Percentiles rank a stretch among this genome's conserved stretches.
These are phyloP conservation scores for Crepidodera aurea DNA, from an alignment of 2,888 invertebrate genomes.

Conservation along the genomic window DNA sequence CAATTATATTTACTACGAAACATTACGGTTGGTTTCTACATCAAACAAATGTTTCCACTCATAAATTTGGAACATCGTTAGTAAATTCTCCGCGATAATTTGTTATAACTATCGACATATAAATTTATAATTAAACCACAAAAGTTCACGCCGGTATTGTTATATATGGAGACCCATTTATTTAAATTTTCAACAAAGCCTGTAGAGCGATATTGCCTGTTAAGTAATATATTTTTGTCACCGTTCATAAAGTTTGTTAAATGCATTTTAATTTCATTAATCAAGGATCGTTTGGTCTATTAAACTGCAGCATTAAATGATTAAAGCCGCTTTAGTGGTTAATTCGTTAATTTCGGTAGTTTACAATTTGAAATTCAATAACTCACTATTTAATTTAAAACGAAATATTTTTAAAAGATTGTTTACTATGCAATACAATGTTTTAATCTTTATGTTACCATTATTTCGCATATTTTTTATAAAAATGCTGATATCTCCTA, in stretches of 20 bases:
- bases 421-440: too few relatives aligned
- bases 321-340: too few relatives aligned
- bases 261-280: conserved; percentile 4
- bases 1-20: conserved; percentile 1
- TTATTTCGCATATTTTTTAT: too few relatives aligned
- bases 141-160: conserved; percentile 1
- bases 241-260: background rate
- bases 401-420: too few relatives aligned
- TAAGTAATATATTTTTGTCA: conserved; percentile 11
- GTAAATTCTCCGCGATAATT: background rate
- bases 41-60: conserved; percentile 4
- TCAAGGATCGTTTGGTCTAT: conserved; percentile 1
- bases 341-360: too few relatives aligned
- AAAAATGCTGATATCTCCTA: too few relatives aligned
- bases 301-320: background rate
- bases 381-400: too few relatives aligned
- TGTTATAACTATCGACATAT: background rate
- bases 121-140: background rate
- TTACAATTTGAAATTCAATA: too few relatives aligned
- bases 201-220: background rate
- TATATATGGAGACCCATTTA: background rate
- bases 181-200: conserved; percentile 4
- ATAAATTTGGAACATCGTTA: background rate
- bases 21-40: background rate
- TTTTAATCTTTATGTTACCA: too few relatives aligned